Percentiles rank a stretch among this genome's conserved stretches.
Conservation (phyloP, 2,113 vertebrate species). For the Elephas maximus region DNA sequence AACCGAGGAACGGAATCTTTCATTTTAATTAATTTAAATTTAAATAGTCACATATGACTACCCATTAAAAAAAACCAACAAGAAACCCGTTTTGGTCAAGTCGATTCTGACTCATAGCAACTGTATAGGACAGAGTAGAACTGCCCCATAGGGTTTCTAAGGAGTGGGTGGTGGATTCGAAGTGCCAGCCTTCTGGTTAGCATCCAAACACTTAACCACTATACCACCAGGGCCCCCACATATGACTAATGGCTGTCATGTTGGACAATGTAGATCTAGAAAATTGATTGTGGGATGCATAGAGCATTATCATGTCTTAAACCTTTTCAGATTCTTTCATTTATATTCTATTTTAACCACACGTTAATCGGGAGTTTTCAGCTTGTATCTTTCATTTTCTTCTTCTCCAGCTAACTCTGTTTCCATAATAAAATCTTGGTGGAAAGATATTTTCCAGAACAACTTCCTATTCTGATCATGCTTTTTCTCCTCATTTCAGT, state of each 20-base stretch:
- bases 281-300: conserved; percentile 27
- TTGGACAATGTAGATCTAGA: neutral
- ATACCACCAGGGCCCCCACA: neutral
- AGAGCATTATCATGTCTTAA: neutral
- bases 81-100: no score
- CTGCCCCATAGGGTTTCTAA: no score
- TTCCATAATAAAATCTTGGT: conserved; percentile 69
- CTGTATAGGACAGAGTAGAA: no score
- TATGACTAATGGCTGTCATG: neutral
- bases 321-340: neutral
- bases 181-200: no score
- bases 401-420: conserved; percentile 45
- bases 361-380: conserved; percentile 34
- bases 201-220: no score
- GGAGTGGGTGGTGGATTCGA: no score
- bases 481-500: conserved; percentile 88
- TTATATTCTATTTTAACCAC: conserved; percentile 2
- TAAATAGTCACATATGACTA: neutral
- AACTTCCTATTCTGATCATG: conserved; percentile 67
- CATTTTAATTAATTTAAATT: neutral
- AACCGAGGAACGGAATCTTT: neutral
- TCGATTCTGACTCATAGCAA: no score
- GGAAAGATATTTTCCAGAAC: conserved; percentile 64
- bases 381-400: conserved; percentile 23
- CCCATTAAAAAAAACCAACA: no score